These are phyloP conservation scores for Struthidea cinerea DNA, from an alignment of 2,113 vertebrate genomes.

Conservation along the genomic window DNA sequence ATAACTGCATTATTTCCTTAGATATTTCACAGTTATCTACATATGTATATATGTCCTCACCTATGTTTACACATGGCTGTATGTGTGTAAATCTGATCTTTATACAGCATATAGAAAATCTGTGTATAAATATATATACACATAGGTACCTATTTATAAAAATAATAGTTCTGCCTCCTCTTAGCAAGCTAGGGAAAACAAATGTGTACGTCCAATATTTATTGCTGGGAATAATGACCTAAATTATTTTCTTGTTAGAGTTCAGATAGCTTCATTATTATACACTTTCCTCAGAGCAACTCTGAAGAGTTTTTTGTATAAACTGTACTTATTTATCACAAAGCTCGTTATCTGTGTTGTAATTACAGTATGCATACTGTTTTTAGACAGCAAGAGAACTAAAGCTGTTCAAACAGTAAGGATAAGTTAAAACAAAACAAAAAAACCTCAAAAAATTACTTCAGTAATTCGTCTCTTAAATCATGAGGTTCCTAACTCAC, in stretches of 20 bases:
- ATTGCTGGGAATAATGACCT: neutral
- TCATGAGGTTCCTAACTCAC: neutral
- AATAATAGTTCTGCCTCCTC: neutral
- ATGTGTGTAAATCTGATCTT: neutral
- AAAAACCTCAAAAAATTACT: neutral
- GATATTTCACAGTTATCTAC: neutral
- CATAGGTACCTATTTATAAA: neutral
- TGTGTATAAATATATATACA: neutral
- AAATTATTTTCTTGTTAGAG: slow-evolving; percentile 27
- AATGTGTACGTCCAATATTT: neutral
- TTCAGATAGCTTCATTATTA: slow-evolving; percentile 23
- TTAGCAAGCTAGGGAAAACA: neutral
- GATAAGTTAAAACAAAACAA: neutral
- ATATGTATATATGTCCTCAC: too few species aligned
- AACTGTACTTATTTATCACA: slow-evolving; percentile 15
- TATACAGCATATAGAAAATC: neutral
- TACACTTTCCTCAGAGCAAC: neutral
- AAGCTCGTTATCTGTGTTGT: neutral
- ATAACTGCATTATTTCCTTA: neutral
- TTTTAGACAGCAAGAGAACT: neutral
- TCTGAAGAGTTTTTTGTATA: neutral
- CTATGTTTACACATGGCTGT: neutral
- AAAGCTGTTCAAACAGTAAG: neutral
- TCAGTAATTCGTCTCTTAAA: neutral
- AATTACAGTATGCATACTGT: neutral